Conservation (phyloP, 2,113 vertebrate genomes). For the Oophaga pumilio region DNA sequence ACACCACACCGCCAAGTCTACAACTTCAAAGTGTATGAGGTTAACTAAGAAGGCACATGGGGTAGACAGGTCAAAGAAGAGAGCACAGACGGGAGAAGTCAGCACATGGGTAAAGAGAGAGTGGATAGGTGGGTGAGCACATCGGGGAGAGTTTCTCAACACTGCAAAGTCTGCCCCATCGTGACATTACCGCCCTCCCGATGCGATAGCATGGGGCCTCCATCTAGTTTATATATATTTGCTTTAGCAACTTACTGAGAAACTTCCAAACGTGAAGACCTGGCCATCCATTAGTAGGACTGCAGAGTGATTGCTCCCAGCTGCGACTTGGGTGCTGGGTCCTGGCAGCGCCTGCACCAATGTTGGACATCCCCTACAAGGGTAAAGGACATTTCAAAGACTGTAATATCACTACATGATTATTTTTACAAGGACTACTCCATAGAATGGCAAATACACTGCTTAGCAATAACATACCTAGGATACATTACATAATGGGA, state of each 20-base stretch:
- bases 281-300: constrained; percentile 94
- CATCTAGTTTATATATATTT: not conserved
- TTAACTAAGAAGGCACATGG: too few species aligned
- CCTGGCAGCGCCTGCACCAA: constrained; percentile 91
- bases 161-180: too few species aligned
- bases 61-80: too few species aligned
- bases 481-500: not conserved
- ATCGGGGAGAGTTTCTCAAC: too few species aligned
- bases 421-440: not conserved
- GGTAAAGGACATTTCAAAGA: not conserved
- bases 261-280: constrained; percentile 98
- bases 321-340: constrained; percentile 92
- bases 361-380: constrained; percentile 90
- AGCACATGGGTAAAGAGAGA: too few species aligned
- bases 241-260: constrained; percentile 82
- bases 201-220: too few species aligned
- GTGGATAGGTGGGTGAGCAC: too few species aligned
- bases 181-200: too few species aligned
- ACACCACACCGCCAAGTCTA: too few species aligned
- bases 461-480: too few species aligned
- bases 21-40: too few species aligned
- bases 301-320: constrained; percentile 97
- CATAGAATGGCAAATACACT: not conserved
- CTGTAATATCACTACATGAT: not conserved
- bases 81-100: too few species aligned